Evolutionary conservation across 1,140 invertebrate genomes (phyloP).

Genomic region (Cherax quadricarinatus): DNA sequence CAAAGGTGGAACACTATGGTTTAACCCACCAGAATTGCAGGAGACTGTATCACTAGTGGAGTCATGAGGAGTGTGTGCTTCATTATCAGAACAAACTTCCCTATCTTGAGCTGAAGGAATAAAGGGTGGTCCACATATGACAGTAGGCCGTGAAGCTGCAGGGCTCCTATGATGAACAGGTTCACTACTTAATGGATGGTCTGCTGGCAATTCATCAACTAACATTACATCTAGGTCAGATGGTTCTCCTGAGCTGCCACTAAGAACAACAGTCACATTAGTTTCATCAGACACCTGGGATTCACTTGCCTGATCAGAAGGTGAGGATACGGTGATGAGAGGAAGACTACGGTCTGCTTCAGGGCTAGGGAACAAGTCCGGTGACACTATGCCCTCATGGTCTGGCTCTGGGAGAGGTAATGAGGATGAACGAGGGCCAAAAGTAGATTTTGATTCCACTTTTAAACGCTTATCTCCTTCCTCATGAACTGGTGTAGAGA

Average conservation of each 20-base stretch:
- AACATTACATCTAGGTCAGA: conserved; percentile 55
- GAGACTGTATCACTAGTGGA: conserved; percentile 1
- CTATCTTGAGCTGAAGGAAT: conserved; percentile 18
- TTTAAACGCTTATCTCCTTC: conserved; percentile 66
- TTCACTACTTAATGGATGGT: conserved; percentile 22
- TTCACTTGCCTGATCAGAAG: conserved; percentile 67
- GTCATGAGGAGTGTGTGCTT: not conserved
- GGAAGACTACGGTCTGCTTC: conserved; percentile 63
- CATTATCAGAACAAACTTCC: not conserved
- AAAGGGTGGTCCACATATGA: conserved; percentile 63
- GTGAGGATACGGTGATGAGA: conserved; percentile 71
- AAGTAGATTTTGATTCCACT: conserved; percentile 37
- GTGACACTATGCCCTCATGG: conserved; percentile 60
- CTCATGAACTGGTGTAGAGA: conserved; percentile 71
- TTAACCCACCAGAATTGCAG: conserved; percentile 10
- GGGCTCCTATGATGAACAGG: conserved; percentile 6
- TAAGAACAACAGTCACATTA: conserved; percentile 60
- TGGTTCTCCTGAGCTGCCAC: conserved; percentile 53
- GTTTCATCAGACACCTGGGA: conserved; percentile 69
- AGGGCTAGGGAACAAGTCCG: conserved; percentile 57
- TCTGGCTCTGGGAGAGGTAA: conserved; percentile 63
- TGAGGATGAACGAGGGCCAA: conserved; percentile 70
- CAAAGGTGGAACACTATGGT: conserved; percentile 19
- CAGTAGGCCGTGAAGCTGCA: conserved; percentile 46
- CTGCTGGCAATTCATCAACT: conserved; percentile 51